Evolutionary conservation across 2,797 vertebrate species (phyloP), one percentile per base, ranked within the genome.

Genomic region (Glossophaga mutica): DNA sequence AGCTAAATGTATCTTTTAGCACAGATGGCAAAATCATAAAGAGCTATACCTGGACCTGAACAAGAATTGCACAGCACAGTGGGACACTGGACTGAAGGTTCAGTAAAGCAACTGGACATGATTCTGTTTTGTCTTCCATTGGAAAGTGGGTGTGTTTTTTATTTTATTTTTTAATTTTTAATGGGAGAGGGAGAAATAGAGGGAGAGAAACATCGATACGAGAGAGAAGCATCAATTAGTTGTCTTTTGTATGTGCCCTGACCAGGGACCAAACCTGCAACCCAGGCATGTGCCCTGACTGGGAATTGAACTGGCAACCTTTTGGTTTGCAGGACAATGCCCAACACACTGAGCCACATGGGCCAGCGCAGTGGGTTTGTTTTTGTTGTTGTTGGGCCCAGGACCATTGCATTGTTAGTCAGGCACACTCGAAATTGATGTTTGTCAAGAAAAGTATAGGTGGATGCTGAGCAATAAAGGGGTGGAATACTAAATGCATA

Each of bases 391-490:
- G 19, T 71, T 92, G 50, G 68, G 39, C 32, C 57, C 67, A 50
- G 46, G n/a, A 89, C 87, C n/a, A 65, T 21, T 37, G 59, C 32
- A 83, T 26, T 73, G 0, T 83, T 73, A 92, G 77, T 48, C 32
- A 89, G 52, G 16, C 29, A 94, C 5, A 57, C 79, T 74, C 74
- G 16, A 85, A 85, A 94, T n/a, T 90, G 22, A 46, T 67, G 29
- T 62, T 78, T 96, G 73, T 93, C 50, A 76, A 79, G 32, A 32
- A 93, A 90, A 94, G n/a, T 68, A 50, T 42, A 73, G 34, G 65
- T 83, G 10, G 46, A 87, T 92, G 37, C 62, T 84, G 57, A 83
- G 42, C 50, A 62, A 74, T 29, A 71, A 39, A 92, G 39, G 3
- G 32, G 24, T 78, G 26, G 62, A 74, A 44, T 57, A 7, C 26